Evolutionary conservation across 2,113 vertebrate species (phyloP).

Genomic region (Orthonyx spaldingii): DNA sequence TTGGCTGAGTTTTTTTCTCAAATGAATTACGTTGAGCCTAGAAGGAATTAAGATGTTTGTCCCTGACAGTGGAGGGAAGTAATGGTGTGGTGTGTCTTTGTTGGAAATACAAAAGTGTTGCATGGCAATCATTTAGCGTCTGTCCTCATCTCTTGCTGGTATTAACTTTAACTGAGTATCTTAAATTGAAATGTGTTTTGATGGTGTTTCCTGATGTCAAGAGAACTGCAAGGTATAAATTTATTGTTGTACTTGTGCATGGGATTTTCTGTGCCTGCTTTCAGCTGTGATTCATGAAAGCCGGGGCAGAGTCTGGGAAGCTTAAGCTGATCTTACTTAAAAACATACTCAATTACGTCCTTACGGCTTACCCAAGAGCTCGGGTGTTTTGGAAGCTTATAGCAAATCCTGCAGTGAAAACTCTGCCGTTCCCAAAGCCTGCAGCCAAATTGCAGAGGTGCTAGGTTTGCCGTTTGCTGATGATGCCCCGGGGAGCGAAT

Average conservation of each 20-base stretch:
- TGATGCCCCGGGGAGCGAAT: accelerated
- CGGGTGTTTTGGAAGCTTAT: background rate
- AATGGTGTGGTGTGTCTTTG: background rate
- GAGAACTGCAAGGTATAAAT: background rate
- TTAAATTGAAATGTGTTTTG: background rate
- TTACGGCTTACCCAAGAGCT: background rate
- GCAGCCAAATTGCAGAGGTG: background rate
- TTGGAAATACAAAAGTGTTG: background rate
- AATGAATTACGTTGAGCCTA: background rate
- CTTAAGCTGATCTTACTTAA: background rate
- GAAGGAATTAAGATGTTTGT: background rate
- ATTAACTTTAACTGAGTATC: background rate
- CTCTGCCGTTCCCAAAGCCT: background rate
- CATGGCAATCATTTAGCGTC: background rate
- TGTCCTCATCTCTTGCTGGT: background rate
- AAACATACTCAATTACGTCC: background rate
- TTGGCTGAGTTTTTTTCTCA: background rate
- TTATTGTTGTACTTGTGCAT: background rate
- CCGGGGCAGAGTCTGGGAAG: background rate
- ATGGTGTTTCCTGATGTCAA: background rate
- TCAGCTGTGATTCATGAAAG: background rate
- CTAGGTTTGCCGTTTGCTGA: background rate
- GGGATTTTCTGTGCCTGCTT: background rate
- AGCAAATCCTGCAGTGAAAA: background rate
- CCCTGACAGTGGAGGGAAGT: background rate